A percentile compares a stretch with the other conserved stretches of the same genome.
These are phyloP conservation scores for Eilema depressum DNA, from an alignment of 2,888 invertebrate genomes.

Conservation along the genomic window DNA sequence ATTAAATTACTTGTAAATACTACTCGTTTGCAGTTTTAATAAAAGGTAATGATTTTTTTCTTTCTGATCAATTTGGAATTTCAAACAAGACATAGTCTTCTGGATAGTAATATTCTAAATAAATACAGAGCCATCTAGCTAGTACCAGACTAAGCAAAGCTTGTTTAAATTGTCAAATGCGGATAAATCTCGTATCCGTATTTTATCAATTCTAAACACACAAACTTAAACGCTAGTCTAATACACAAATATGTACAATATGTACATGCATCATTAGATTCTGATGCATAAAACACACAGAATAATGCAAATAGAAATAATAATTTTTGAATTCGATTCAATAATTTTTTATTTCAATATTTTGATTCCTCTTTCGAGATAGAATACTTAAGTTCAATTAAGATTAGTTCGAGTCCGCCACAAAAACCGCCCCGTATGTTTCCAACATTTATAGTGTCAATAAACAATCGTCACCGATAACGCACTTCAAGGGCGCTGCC, in stretches of 20 bases:
- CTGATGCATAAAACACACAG: too few relatives aligned
- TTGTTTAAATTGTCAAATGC: neutral
- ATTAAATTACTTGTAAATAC: too few relatives aligned
- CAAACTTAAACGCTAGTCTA: neutral
- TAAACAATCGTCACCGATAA: constrained; percentile 81
- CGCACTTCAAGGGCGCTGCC: constrained; percentile 77
- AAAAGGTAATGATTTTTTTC: neutral
- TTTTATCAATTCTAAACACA: neutral
- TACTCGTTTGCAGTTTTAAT: neutral
- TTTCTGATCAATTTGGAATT: neutral
- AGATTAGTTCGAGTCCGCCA: constrained; percentile 36
- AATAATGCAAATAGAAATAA: too few relatives aligned
- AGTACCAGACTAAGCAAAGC: too few relatives aligned
- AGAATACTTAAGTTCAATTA: constrained; percentile 4
- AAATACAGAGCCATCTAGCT: too few relatives aligned
- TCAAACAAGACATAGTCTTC: too few relatives aligned
- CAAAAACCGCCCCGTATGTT: constrained; percentile 64
- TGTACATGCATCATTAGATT: too few relatives aligned
- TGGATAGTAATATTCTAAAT: too few relatives aligned
- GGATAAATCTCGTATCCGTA: neutral
- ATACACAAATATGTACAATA: too few relatives aligned
- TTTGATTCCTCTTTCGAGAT: neutral
- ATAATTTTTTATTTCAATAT: neutral
- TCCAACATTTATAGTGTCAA: constrained; percentile 74
- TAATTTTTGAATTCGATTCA: too few relatives aligned